These are phyloP conservation scores for Rutilus rutilus DNA, from an alignment of 2,113 vertebrate genomes.

Conservation along the genomic window DNA sequence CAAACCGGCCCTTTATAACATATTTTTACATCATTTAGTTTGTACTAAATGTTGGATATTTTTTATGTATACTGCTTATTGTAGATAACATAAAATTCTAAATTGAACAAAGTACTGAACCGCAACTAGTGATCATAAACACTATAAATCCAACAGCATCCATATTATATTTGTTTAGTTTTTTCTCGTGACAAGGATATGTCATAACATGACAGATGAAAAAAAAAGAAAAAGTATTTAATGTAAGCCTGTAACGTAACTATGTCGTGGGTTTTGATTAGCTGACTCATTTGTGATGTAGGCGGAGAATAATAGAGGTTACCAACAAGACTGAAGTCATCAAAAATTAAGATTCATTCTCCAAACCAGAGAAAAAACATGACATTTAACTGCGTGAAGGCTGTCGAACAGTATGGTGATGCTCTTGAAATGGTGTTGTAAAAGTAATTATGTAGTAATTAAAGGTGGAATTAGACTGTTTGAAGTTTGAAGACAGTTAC, in stretches of 20 bases:
- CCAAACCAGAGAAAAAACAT: background rate
- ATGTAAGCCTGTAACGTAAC: background rate
- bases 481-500: background rate
- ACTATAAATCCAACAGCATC: background rate
- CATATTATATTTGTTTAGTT: background rate
- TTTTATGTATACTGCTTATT: background rate
- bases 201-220: background rate
- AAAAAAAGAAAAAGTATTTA: too few relatives aligned
- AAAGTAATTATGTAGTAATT: background rate
- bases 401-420: background rate
- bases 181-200: background rate
- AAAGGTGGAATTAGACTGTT: background rate
- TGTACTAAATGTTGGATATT: background rate
- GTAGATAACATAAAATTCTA: background rate
- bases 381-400: conserved; percentile 2
- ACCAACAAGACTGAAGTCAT: conserved; percentile 5
- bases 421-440: background rate
- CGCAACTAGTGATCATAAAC: background rate
- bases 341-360: background rate
- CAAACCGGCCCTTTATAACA: background rate
- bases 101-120: background rate
- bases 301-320: background rate
- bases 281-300: conserved; percentile 17
- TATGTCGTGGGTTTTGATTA: background rate
- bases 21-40: background rate